Evolutionary conservation across 2,888 invertebrate genomes (phyloP), one percentile per base, ranked within the genome.

Genomic region (Germaria angustata): DNA sequence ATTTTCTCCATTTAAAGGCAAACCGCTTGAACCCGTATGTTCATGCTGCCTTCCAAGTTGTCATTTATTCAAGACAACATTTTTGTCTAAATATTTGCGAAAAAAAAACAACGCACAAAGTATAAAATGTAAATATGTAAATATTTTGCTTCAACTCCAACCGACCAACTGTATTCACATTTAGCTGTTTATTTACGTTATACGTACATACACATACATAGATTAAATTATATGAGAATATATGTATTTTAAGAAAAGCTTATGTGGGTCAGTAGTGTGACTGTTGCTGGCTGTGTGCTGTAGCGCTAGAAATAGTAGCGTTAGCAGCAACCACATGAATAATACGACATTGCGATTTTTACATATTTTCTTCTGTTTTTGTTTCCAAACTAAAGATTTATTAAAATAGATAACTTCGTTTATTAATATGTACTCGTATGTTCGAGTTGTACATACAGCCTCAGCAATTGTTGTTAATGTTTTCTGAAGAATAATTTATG

Each of bases 241-340:
- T 63, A 36, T 41, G 55, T 63, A 36, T 65, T 65, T 73, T 65
- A 53, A 51, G 57, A 57, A 75, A 81, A 44, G 34, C 53, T 34
- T 79, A 82, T 79, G 82, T 82, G 66, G 79, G 81, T 82, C 81
- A 82, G 75, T 82, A 71, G 66, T 66, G 57, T 44, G 24, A 32
- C 13, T 53, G 61, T 51, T 55, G 24, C 22, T 46, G 22, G 24
- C 17, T 49, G 2, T 28, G 24, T n/a, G 36, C 17, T 49, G 4
- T 28, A 39, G 7, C 15, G 7, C 7, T 61, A 17, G 13, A 17
- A 49, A 36, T 39, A 7, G 13, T 24, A 49, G 36, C 49, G 1
- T 36, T n/a, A 20, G 0, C 49, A 28, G 13, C 28, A 36, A 20
- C 34, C 28, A 20, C 51, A 55, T 17, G 41, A 53, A 41, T 36